Evolutionary conservation across 2,888 invertebrate genomes (phyloP).

Genomic region (Machimus rusticus): DNA sequence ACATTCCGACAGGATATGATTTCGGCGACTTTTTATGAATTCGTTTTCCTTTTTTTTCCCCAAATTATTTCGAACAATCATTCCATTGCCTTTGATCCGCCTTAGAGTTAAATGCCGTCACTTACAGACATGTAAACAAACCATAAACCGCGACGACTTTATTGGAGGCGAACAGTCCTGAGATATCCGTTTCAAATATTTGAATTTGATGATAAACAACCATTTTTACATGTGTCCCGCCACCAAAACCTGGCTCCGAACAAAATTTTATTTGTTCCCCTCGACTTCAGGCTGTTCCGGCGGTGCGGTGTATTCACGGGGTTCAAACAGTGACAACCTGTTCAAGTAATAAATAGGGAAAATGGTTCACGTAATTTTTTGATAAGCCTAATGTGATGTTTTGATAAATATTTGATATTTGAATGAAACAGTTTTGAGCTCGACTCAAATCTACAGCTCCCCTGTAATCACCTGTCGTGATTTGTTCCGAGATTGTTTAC

Average conservation of each 20-base stretch:
- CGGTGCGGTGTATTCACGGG: neutral
- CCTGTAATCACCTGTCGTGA: slow-evolving; percentile 19
- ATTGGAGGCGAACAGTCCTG: slow-evolving; percentile 16
- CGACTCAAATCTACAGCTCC: neutral
- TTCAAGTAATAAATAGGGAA: neutral
- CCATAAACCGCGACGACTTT: slow-evolving; percentile 6
- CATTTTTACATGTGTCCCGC: neutral
- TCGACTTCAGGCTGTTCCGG: neutral
- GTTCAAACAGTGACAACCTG: slow-evolving; percentile 27
- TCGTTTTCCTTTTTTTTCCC: neutral
- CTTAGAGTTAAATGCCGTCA: neutral
- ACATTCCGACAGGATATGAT: slow-evolving; percentile 20
- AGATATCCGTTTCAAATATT: slow-evolving; percentile 42
- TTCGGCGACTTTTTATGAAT: neutral
- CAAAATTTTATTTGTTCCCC: slow-evolving; percentile 7
- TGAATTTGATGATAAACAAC: slow-evolving; percentile 35
- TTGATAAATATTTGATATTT: slow-evolving; percentile 33
- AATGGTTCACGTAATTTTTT: neutral
- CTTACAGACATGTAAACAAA: slow-evolving; percentile 14
- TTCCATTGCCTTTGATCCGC: slow-evolving; percentile 15
- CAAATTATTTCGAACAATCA: neutral
- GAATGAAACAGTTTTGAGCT: neutral
- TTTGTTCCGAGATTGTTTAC: neutral
- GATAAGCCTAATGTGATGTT: slow-evolving; percentile 7
- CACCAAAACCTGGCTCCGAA: neutral